These are phyloP conservation scores for Spisula subtruncata DNA, from an alignment of 2,888 invertebrate genomes.

Conservation along the genomic window DNA sequence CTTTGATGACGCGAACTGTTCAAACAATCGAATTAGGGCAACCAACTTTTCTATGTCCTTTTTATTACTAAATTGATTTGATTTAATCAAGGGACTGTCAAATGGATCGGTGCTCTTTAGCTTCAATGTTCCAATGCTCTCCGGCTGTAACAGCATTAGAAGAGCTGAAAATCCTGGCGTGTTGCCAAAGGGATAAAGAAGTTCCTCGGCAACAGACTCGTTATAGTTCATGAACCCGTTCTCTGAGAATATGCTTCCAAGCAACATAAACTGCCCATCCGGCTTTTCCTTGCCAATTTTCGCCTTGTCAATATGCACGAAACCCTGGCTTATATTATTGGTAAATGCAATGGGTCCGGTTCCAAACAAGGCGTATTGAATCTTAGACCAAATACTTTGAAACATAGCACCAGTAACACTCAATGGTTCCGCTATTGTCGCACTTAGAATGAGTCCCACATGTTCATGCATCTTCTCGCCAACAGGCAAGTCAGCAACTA, in stretches of 20 bases:
- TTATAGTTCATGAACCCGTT: not conserved
- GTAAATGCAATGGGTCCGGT: slow-evolving; percentile 31
- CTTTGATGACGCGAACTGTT: not conserved
- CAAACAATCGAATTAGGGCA: slow-evolving; percentile 5
- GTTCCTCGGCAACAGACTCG: not conserved
- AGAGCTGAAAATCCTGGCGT: slow-evolving; percentile 14
- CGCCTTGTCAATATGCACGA: slow-evolving; percentile 28
- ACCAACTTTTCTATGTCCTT: slow-evolving; percentile 21
- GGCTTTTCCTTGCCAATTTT: slow-evolving; percentile 31
- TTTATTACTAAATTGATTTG: not conserved
- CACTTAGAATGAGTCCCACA: slow-evolving; percentile 56
- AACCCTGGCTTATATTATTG: not conserved
- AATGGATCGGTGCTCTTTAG: slow-evolving; percentile 23
- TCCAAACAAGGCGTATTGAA: slow-evolving; percentile 38
- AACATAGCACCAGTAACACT: slow-evolving; percentile 26
- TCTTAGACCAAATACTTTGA: not conserved
- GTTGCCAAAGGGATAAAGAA: not conserved
- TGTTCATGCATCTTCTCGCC: slow-evolving; percentile 84
- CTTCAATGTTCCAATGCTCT: not conserved
- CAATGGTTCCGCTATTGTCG: slow-evolving; percentile 14
- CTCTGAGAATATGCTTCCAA: not conserved
- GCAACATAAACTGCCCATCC: slow-evolving; percentile 30
- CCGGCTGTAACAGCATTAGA: not conserved
- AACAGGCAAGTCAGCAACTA: slow-evolving; percentile 83
- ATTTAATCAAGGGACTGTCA: slow-evolving; percentile 31